Base-by-base conservation (phyloP, 1,140 invertebrate genomes). In the Battus philenor region DNA sequence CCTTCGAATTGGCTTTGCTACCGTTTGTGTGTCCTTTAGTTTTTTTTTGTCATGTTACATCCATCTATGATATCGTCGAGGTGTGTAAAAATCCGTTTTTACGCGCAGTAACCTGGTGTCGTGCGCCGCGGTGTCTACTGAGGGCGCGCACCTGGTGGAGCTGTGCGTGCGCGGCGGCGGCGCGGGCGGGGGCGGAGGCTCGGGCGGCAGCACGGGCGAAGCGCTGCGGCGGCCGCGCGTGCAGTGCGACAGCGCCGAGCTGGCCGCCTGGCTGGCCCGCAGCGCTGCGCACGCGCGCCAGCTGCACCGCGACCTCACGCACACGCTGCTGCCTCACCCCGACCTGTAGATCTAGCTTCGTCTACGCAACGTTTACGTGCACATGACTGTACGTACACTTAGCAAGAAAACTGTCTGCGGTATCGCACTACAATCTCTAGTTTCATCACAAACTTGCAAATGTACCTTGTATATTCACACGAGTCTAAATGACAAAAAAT, bases 201-300 rank as follows among this genome's bases (percentile, higher is more conserved):
- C 58, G 18, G 81, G 81, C 36, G 82, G 75, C 20, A 7, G 7
- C 3, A 7, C 3, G 47, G 86, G 74, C 47, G 27, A 72, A 82
- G 52, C 90, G 30, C 75, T 90, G 43, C 91, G 90, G 59, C 88
- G 92, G 50, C 95, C 95, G 5, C 90, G 93, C 72, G 93, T 97
- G 15, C 89, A 94, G 47, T 97, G 95, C 85, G 93, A 96, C 68
- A 92, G 89, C 47, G 90, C 90, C 44, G 90, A 91, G 50, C 88
- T 95, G 39, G 94, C 95, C n/a, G 88, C 90, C 60, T 91, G 91
- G 87, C 93, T 96, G 63, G 87, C 90, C 52, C 75, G 86, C 50
- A 86, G 88, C 76, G 89, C 90, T 54, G 95, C 95, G 65, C 95
- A 95, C 82, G 95, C 95, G 24, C 95, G 94, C 74, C 92, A 91